Evolutionary conservation across 2,888 invertebrate species (phyloP).

Genomic region (Sipha maydis): DNA sequence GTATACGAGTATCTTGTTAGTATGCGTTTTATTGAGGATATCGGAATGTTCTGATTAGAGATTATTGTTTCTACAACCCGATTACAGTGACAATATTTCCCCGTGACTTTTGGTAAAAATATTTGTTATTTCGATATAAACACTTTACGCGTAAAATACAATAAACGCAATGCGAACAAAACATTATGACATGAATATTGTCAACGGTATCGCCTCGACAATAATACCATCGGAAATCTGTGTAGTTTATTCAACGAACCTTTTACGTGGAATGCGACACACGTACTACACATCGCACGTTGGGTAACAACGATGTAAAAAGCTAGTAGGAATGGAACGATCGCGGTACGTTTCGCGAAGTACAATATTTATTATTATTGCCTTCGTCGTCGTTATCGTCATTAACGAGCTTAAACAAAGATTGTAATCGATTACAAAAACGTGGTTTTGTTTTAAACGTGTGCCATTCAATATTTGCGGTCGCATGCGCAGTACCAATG

Average conservation of each 20-base stretch:
- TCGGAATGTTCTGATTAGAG: too few relatives aligned
- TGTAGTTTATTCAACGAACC: neutral
- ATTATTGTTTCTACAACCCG: too few relatives aligned
- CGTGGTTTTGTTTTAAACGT: too few relatives aligned
- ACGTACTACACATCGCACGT: neutral
- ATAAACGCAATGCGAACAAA: neutral
- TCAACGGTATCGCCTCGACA: neutral
- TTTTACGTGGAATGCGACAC: neutral
- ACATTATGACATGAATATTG: neutral
- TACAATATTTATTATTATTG: too few relatives aligned
- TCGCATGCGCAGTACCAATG: too few relatives aligned
- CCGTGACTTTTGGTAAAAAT: neutral
- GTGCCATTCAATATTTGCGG: too few relatives aligned
- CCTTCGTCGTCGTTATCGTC: too few relatives aligned
- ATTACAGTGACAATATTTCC: neutral
- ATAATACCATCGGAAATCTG: neutral
- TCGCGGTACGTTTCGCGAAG: neutral
- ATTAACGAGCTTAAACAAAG: too few relatives aligned
- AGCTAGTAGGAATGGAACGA: neutral
- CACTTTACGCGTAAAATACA: neutral
- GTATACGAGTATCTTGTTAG: too few relatives aligned
- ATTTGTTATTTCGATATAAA: neutral
- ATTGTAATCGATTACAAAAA: too few relatives aligned
- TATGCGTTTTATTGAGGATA: too few relatives aligned
- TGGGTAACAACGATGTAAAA: neutral